A percentile compares a stretch with the other conserved stretches of the same genome.
Evolutionary conservation across 2,888 invertebrate species (phyloP).

Genomic region (Rhodophaea formosa): DNA sequence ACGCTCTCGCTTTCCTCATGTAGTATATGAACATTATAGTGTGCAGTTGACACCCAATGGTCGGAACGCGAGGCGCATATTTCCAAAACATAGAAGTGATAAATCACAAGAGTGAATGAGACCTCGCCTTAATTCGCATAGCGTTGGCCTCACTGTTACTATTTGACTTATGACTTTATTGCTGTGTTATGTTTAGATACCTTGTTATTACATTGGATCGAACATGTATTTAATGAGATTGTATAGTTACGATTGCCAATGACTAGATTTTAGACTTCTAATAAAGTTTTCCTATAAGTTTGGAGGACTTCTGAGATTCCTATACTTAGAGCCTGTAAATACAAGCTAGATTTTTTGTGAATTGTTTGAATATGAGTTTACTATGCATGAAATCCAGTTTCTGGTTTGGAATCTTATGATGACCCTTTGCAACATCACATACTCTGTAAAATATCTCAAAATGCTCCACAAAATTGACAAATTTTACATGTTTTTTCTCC

Average conservation of each 20-base stretch:
- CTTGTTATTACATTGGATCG: no score
- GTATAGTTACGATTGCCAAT: constrained; percentile 87
- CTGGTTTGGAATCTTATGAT: constrained; percentile 82
- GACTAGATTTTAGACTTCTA: constrained; percentile 85
- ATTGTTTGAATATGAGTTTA: constrained; percentile 67
- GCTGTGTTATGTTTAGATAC: no score
- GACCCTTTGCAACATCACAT: constrained; percentile 82
- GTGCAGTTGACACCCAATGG: no score
- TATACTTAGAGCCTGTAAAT: constrained; percentile 89
- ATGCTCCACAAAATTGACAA: constrained; percentile 82
- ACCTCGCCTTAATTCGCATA: no score
- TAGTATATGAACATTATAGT: no score
- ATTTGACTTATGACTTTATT: no score
- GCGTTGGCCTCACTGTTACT: no score
- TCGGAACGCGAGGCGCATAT: no score
- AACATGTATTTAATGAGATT: no score
- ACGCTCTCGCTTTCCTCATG: no score
- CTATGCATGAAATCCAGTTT: constrained; percentile 67
- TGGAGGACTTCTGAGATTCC: constrained; percentile 88
- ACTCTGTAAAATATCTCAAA: constrained; percentile 82
- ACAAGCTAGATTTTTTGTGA: constrained; percentile 81
- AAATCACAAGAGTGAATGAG: no score
- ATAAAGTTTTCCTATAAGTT: constrained; percentile 85
- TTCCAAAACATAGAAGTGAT: no score
- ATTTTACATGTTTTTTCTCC: constrained; percentile 59